Percentiles rank a stretch among this genome's conserved stretches.
Evolutionary conservation across 2,888 invertebrate genomes (phyloP).

Genomic region (Stenolophus ochropezus): DNA sequence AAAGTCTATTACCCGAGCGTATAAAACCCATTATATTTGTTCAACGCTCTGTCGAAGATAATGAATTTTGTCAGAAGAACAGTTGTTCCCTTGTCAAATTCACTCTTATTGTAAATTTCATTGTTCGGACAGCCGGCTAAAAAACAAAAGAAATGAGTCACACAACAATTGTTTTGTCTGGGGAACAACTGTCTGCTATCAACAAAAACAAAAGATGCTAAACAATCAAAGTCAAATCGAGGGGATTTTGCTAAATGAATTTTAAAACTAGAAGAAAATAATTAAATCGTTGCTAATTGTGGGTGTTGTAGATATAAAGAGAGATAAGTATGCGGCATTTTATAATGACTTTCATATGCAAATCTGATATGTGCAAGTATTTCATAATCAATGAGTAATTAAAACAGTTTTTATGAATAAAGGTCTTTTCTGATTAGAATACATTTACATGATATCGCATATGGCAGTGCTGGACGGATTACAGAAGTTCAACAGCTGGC

Average conservation of each 20-base stretch:
- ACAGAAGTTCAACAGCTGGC: neutral
- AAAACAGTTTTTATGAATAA: constrained; percentile 18
- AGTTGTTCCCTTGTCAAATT: constrained; percentile 26
- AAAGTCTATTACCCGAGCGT: neutral
- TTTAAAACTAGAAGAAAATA: constrained; percentile 9
- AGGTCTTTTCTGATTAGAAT: constrained; percentile 39
- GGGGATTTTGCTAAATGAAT: neutral
- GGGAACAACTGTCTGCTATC: constrained; percentile 1
- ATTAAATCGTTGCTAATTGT: neutral
- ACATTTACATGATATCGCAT: constrained; percentile 23
- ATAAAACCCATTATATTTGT: constrained; percentile 12
- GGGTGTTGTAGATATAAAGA: neutral
- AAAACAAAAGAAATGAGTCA: constrained; percentile 35
- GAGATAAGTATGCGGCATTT: constrained; percentile 1
- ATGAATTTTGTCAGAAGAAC: constrained; percentile 10
- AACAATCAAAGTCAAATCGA: neutral
- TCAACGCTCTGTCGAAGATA: constrained; percentile 13
- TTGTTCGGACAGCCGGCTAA: constrained; percentile 1
- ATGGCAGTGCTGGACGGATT: neutral
- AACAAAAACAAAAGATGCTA: constrained; percentile 7
- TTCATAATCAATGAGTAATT: constrained; percentile 28
- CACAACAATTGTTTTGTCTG: constrained; percentile 11
- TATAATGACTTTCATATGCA: constrained; percentile 36
- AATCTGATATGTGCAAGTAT: constrained; percentile 10
- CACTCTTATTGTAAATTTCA: constrained; percentile 22